Percentiles rank a stretch among this genome's conserved stretches.
phyloP scores from a whole-genome alignment of 2,113 vertebrate species.

The Mastomys coucha region DNA sequence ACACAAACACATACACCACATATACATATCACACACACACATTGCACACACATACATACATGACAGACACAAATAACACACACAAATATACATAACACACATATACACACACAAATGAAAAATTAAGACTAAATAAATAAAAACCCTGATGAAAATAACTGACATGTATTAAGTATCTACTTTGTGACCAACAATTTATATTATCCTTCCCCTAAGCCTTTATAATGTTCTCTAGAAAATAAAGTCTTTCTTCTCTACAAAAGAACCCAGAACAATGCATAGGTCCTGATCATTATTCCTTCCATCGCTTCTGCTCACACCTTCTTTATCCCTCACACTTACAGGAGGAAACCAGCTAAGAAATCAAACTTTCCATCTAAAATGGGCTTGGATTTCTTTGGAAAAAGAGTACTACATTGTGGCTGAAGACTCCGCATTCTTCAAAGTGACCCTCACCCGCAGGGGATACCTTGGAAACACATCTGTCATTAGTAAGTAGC shows the following conservation, averaged over 20 bases:
- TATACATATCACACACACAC: too few relatives aligned
- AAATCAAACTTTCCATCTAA: conserved; percentile 89
- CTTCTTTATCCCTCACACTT: conserved; percentile 22
- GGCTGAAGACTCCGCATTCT: conserved; percentile 90
- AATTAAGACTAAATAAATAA: not conserved
- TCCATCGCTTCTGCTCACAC: not conserved
- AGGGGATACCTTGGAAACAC: conserved; percentile 92
- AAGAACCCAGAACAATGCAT: not conserved
- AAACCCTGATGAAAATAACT: not conserved
- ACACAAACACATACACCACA: not conserved
- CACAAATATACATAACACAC: not conserved
- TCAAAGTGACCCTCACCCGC: conserved; percentile 90
- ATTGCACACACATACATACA: not conserved
- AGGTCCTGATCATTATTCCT: not conserved
- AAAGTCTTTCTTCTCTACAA: not conserved
- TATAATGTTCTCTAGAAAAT: not conserved
- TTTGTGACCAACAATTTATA: not conserved
- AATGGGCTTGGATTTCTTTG: conserved; percentile 94
- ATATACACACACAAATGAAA: not conserved
- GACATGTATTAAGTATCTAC: not conserved
- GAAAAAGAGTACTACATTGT: conserved; percentile 90
- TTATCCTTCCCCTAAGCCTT: not conserved
- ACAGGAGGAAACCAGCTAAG: conserved; percentile 90
- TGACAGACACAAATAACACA: too few relatives aligned
- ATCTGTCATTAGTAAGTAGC: conserved; percentile 92